A percentile compares a stretch with the other conserved stretches of the same genome.
Evolutionary conservation across 2,113 vertebrate genomes (phyloP).

Genomic region (Pollachius pollachius): DNA sequence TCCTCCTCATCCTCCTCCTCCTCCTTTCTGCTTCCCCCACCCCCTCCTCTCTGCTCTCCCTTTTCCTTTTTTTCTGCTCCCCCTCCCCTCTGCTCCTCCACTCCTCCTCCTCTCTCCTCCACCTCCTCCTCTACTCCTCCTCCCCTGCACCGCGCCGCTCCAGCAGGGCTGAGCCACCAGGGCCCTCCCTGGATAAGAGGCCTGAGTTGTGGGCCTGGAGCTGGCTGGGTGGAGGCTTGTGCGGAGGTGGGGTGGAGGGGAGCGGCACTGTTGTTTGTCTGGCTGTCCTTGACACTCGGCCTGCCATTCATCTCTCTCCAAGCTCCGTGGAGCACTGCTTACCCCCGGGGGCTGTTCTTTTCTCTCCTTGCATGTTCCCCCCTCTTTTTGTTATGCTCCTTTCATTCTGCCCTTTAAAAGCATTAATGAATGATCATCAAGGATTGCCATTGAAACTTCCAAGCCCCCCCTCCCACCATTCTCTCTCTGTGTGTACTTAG

Average conservation of each 20-base stretch:
- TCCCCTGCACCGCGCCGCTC: too few relatives aligned
- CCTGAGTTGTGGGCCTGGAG: constrained; percentile 25
- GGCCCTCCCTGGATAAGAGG: too few relatives aligned
- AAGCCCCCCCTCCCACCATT: constrained; percentile 17
- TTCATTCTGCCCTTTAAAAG: constrained; percentile 65
- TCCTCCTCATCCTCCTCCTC: constrained; percentile 36
- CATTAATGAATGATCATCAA: constrained; percentile 66
- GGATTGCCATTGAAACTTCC: constrained; percentile 63
- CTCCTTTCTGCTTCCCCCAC: constrained; percentile 7
- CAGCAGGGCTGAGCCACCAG: constrained; percentile 13
- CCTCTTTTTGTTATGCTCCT: constrained; percentile 12
- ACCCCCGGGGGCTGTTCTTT: constrained; percentile 52
- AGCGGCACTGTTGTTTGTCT: constrained; percentile 53
- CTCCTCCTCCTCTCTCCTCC: constrained; percentile 50
- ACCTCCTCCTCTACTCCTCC: too few relatives aligned
- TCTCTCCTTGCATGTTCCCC: constrained; percentile 13
- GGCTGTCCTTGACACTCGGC: constrained; percentile 57
- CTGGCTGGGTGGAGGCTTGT: constrained; percentile 67
- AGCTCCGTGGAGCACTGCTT: constrained; percentile 47
- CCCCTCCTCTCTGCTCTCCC: background rate
- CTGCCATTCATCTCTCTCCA: constrained; percentile 70
- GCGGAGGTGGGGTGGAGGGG: constrained; percentile 51
- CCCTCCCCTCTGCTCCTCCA: constrained; percentile 65
- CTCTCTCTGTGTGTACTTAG: constrained; percentile 60
- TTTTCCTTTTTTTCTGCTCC: constrained; percentile 18